Evolutionary conservation across 2,888 invertebrate species (phyloP).

Genomic region (Pandemis heparana): DNA sequence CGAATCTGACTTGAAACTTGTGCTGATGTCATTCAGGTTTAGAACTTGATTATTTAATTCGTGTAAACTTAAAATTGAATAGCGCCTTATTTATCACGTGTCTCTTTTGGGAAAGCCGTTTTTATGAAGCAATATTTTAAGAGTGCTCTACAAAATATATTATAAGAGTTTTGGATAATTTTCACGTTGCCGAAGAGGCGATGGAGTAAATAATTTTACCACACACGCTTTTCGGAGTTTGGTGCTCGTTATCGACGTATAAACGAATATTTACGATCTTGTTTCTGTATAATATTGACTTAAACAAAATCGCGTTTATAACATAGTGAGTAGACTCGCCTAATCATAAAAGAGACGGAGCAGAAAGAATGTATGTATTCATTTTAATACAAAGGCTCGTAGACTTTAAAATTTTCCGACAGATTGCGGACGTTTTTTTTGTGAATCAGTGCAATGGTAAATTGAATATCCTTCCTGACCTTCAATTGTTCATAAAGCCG

Average conservation of each 20-base stretch:
- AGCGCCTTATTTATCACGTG: constrained; percentile 11
- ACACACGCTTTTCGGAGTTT: constrained; percentile 15
- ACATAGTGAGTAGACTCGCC: background rate
- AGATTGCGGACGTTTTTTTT: constrained; percentile 57
- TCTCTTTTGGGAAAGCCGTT: constrained; percentile 14
- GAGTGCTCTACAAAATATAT: constrained; percentile 29
- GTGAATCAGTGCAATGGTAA: constrained; percentile 73
- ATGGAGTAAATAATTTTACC: constrained; percentile 12
- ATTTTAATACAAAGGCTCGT: background rate
- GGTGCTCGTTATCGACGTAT: constrained; percentile 13
- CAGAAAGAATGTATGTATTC: background rate
- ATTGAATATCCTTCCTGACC: constrained; percentile 77
- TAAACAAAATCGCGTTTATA: background rate
- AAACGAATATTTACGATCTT: constrained; percentile 12
- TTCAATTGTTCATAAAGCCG: constrained; percentile 74
- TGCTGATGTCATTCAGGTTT: constrained; percentile 54
- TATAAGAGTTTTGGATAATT: constrained; percentile 14
- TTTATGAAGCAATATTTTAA: constrained; percentile 25
- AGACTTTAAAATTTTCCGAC: constrained; percentile 1
- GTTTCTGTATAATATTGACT: constrained; percentile 9
- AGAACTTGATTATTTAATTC: constrained; percentile 46
- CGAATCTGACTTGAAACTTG: constrained; percentile 51
- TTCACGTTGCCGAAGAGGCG: constrained; percentile 9
- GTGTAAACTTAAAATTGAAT: constrained; percentile 40
- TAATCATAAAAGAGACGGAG: background rate